A percentile compares a stretch with the other conserved stretches of the same genome.
Evolutionary conservation across 2,888 invertebrate species (phyloP).

Genomic region (Siphonodentalium dalli): DNA sequence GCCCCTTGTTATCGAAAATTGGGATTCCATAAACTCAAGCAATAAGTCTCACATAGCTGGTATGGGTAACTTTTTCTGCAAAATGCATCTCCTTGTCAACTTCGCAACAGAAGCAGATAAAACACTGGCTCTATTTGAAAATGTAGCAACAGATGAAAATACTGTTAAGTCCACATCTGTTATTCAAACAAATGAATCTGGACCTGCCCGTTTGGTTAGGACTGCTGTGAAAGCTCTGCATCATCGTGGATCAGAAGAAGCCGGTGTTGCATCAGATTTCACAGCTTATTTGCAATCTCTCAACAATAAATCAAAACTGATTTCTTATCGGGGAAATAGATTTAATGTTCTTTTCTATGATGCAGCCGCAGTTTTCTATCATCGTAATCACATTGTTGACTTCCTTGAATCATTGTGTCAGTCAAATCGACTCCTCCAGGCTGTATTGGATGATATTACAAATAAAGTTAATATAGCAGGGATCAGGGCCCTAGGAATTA

Average conservation of each 20-base stretch:
- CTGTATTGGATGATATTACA: constrained; percentile 5
- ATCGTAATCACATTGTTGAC: constrained; percentile 1
- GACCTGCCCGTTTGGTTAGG: constrained; percentile 6
- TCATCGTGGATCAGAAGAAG: constrained; percentile 14
- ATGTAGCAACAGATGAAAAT: not conserved
- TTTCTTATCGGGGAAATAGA: constrained; percentile 18
- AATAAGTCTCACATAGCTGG: not conserved
- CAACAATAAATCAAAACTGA: constrained; percentile 1
- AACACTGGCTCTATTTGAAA: constrained; percentile 9
- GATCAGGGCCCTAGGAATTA: constrained; percentile 10
- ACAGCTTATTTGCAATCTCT: constrained; percentile 5
- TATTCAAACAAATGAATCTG: too few species aligned
- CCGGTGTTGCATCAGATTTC: constrained; percentile 15
- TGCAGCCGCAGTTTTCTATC: constrained; percentile 10
- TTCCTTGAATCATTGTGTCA: constrained; percentile 7
- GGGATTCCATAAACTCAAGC: not conserved
- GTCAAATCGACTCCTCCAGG: constrained; percentile 14
- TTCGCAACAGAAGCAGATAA: constrained; percentile 18
- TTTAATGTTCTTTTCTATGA: constrained; percentile 15
- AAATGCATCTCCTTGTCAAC: constrained; percentile 21
- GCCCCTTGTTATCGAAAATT: constrained; percentile 7
- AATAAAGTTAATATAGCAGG: constrained; percentile 7
- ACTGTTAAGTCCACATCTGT: too few species aligned
- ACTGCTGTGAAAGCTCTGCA: constrained; percentile 14
- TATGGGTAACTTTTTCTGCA: constrained; percentile 14